Evolutionary conservation across 2,888 invertebrate species (phyloP), one percentile per base, ranked within the genome.

Genomic region (Drosophila recens): DNA sequence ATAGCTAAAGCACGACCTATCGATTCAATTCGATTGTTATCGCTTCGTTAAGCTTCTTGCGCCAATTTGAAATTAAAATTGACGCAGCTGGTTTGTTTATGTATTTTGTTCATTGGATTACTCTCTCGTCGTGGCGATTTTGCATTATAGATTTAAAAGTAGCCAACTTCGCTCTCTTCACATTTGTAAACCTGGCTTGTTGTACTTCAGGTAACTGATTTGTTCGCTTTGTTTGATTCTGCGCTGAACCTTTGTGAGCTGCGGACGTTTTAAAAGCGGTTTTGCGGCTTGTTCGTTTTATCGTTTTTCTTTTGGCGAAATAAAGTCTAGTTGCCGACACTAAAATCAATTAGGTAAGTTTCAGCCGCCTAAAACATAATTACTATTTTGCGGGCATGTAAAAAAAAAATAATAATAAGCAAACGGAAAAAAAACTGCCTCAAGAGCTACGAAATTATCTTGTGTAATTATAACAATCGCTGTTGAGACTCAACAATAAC

Each of bases 391-490:
- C 34, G 36, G 9, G 13, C 56, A 58, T 51, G 59, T 17, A n/a
- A n/a, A 56, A 66, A 56, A 66, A 40, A 58, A 67, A 61, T 42
- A 38, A 54, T 42, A 65, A 45, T 38, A 23, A 33, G 43, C 27
- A 27, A 27, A 27, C 5, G 27, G 11, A 56, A 27, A 5, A 27
- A 27, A 27, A 53, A 45, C 27, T 57, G 57, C 59, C 52, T 59
- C 40, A 54, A 51, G 58, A 71, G 63, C 64, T 68, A 48, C 64
- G 62, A 36, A 64, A 79, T 80, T 81, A 70, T 72, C 74, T 87
- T 83, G 84, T 63, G 83, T 69, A 87, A 83, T 86, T 86, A 81
- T 57, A 58, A 33, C 59, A 30, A 65, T 33, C 17, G 49, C 45
- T 78, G 57, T 64, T 45, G 49, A 66, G 65, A 57, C 59, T 52